Conservation (phyloP, 2,888 invertebrate genomes). For the Melipona bicolor region DNA sequence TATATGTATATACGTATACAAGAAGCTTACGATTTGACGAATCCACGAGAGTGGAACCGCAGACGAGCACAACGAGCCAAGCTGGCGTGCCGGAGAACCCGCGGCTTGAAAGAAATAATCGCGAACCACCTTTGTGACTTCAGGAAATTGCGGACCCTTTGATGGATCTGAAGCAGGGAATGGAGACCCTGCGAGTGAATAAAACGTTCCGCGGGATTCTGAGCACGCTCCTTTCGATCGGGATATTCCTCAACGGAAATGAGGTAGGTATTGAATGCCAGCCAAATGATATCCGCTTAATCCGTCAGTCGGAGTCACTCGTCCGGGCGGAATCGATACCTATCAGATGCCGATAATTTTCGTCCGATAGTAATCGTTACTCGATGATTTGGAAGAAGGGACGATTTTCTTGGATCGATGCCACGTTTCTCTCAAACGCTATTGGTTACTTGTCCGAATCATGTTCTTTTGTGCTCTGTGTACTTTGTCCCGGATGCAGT, state of each 20-base stretch:
- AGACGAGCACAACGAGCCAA: slow-evolving; percentile 36
- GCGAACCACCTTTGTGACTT: slow-evolving; percentile 66
- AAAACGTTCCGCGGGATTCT: slow-evolving; percentile 98
- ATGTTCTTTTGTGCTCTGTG: neutral
- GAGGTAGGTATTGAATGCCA: slow-evolving; percentile 84
- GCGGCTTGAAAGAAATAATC: slow-evolving; percentile 56
- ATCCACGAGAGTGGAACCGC: slow-evolving; percentile 18
- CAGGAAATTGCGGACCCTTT: slow-evolving; percentile 99
- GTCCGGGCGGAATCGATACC: slow-evolving; percentile 42
- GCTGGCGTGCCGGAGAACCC: neutral
- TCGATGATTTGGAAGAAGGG: slow-evolving; percentile 22
- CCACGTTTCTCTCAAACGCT: slow-evolving; percentile 33
- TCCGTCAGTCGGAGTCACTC: slow-evolving; percentile 56
- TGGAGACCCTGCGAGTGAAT: slow-evolving; percentile 95
- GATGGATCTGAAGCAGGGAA: slow-evolving; percentile 99
- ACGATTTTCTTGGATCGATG: slow-evolving; percentile 34
- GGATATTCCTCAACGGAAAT: slow-evolving; percentile 97
- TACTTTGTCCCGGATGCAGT: neutral
- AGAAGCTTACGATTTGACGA: slow-evolving; percentile 1
- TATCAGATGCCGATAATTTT: slow-evolving; percentile 60
- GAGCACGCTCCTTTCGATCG: slow-evolving; percentile 96
- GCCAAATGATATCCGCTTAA: slow-evolving; percentile 82
- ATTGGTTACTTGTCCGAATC: slow-evolving; percentile 19
- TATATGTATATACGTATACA: neutral
- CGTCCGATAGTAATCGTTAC: slow-evolving; percentile 47